These are phyloP conservation scores for Euplexia lucipara DNA, from an alignment of 2,888 invertebrate genomes.

Conservation along the genomic window DNA sequence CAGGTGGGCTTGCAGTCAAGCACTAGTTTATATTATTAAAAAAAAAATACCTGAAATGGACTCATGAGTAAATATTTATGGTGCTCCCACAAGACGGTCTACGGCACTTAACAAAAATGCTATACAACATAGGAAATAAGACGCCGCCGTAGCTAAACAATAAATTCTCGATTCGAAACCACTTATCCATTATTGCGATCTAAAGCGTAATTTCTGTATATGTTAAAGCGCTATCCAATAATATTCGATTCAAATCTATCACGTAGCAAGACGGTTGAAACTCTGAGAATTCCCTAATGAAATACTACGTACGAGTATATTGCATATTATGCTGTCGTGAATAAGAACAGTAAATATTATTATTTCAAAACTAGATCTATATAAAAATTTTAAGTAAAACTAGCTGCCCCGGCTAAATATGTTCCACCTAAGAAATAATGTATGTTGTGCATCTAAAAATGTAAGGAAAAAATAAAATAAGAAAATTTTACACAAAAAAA, in stretches of 20 bases:
- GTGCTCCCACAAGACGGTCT: conserved; percentile 10
- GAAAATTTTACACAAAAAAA: too few relatives aligned
- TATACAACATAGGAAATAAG: conserved; percentile 25
- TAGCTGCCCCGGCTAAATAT: too few relatives aligned
- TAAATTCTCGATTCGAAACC: conserved; percentile 33
- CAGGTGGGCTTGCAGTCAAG: too few relatives aligned
- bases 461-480: too few relatives aligned
- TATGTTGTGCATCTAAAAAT: too few relatives aligned
- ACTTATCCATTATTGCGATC: conserved; percentile 36
- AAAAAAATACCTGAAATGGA: neutral
- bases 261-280: conserved; percentile 35
- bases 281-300: conserved; percentile 48
- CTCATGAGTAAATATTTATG: too few relatives aligned
- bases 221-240: conserved; percentile 36
- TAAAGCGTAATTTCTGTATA: conserved; percentile 35
- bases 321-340: conserved; percentile 3
- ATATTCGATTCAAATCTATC: conserved; percentile 50
- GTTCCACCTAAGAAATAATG: too few relatives aligned
- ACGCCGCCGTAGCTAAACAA: conserved; percentile 29
- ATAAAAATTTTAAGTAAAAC: neutral
- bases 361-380: neutral
- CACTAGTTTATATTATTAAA: too few relatives aligned
- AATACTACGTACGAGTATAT: conserved; percentile 39
- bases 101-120: conserved; percentile 5
- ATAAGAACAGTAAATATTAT: conserved; percentile 8